Percentiles rank a stretch among this genome's conserved stretches.
phyloP scores from a whole-genome alignment of 2,797 vertebrate species.

The Petrocephalus schoutedeni region DNA sequence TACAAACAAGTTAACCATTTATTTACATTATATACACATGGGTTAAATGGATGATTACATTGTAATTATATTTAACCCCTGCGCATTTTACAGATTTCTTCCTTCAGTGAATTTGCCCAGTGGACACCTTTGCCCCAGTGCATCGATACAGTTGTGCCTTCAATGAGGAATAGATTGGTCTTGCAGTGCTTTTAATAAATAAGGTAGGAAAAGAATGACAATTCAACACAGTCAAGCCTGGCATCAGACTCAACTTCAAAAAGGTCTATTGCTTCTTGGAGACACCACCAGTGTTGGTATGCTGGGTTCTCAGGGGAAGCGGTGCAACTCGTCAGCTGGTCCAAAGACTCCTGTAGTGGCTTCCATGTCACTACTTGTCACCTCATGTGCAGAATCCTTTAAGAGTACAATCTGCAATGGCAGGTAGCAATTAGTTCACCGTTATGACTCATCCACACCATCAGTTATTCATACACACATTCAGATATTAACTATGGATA shows the following conservation, averaged over 20 bases:
- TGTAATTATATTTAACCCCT: neutral
- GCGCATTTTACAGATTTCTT: constrained; percentile 1
- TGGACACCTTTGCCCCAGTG: neutral
- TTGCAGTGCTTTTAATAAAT: constrained; percentile 71
- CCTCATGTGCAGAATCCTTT: constrained; percentile 38
- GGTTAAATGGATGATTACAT: neutral
- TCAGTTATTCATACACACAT: neutral
- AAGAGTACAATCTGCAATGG: constrained; percentile 53
- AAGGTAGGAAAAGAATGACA: constrained; percentile 47
- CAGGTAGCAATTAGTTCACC: neutral
- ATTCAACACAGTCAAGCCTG: constrained; percentile 20
- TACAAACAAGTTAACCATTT: constrained; percentile 25
- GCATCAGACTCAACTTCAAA: neutral
- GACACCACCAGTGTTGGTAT: constrained; percentile 28
- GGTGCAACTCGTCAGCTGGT: constrained; percentile 31
- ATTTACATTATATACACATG: constrained; percentile 29
- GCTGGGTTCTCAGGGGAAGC: constrained; percentile 54
- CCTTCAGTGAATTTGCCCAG: neutral
- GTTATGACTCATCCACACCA: neutral
- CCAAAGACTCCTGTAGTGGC: constrained; percentile 42
- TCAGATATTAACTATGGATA: neutral
- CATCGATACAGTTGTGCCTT: neutral
- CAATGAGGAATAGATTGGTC: constrained; percentile 63
- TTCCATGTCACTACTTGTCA: neutral
- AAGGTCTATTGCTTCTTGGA: constrained; percentile 16